Conservation (phyloP, 2,797 vertebrate genomes). For the Sebastiscus tertius region DNA sequence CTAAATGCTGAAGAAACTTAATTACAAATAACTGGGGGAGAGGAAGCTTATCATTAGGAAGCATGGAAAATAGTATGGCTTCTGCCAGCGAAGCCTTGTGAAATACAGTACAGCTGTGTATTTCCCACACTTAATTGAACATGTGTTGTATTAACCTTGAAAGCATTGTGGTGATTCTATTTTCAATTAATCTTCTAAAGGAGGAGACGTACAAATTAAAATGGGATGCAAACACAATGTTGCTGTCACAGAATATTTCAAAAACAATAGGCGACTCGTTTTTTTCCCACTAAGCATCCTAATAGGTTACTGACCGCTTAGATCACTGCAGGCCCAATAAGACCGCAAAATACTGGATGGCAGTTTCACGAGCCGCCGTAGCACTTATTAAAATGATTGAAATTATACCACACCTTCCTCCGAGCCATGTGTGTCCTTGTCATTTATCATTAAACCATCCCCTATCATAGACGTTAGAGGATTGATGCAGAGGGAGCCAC, state of each 20-base stretch:
- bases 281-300: not conserved
- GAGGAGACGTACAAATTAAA: constrained; percentile 63
- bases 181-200: constrained; percentile 72
- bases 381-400: constrained; percentile 45
- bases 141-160: constrained; percentile 74
- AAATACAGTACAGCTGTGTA: constrained; percentile 54
- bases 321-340: constrained; percentile 42
- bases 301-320: constrained; percentile 45
- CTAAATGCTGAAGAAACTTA: constrained; percentile 69
- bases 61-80: constrained; percentile 46
- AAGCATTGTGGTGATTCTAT: constrained; percentile 60
- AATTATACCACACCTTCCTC: constrained; percentile 53
- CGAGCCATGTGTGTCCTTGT: constrained; percentile 54
- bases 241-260: constrained; percentile 41
- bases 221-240: constrained; percentile 50
- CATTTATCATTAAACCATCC: constrained; percentile 58
- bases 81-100: constrained; percentile 44
- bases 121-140: constrained; percentile 71
- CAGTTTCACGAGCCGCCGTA: constrained; percentile 27
- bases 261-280: constrained; percentile 28
- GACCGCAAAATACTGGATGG: constrained; percentile 7
- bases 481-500: not conserved
- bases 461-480: not conserved
- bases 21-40: constrained; percentile 72
- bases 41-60: constrained; percentile 61